Base-by-base conservation (phyloP, 1,140 invertebrate genomes). In the Papilio glaucus region DNA sequence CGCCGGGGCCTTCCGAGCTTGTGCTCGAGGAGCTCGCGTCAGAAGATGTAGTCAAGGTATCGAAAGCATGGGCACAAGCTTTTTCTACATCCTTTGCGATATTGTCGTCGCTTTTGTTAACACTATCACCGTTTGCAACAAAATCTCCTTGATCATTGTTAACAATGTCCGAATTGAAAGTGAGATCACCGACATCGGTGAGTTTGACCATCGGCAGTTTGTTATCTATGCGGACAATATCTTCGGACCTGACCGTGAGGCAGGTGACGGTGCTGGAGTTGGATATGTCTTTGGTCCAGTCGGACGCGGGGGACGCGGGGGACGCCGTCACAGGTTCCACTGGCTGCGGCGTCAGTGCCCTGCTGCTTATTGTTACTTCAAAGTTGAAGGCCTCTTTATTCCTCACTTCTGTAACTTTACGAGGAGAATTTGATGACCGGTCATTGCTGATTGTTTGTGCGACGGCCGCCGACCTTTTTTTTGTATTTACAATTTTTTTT, bases 221-320 rank as follows among this genome's bases (percentile, higher is more conserved):
- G 5, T 86, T 88, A 71, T 87, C 83, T 0, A 89, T 79, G 38
- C 75, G 65, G 9, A 86, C 81, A 42, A 85, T 86, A 67, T 90
- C 85, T 18, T 83, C 83, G 1, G 81, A 79, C 5, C 62, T 61
- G 0, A 86, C 87, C 0, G 84, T 85, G 5, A 86, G n/a, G 60
- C 76, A 84, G 13, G 85, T 86, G 4, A 81, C 82, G 0, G 77
- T 81, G 61, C 85, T 87, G 3, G 84, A 86, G 39, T 76, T 86
- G 0, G 87, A 89, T 70, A 89, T 85, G 67, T 89, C 85, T 79
- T 80, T 87, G 6, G 84, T 87, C 88, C 87, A 92, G 0, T 76
- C 73, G 9, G 71, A 72, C 33, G 74, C 38, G 10, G 38, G 13
- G 41, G 76, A 75, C 10, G 8, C 39, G 39, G 39, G 39, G 10